Percentiles rank a stretch among this genome's conserved stretches.
phyloP scores from a whole-genome alignment of 2,113 vertebrate genomes.

The Pygoscelis adeliae region DNA sequence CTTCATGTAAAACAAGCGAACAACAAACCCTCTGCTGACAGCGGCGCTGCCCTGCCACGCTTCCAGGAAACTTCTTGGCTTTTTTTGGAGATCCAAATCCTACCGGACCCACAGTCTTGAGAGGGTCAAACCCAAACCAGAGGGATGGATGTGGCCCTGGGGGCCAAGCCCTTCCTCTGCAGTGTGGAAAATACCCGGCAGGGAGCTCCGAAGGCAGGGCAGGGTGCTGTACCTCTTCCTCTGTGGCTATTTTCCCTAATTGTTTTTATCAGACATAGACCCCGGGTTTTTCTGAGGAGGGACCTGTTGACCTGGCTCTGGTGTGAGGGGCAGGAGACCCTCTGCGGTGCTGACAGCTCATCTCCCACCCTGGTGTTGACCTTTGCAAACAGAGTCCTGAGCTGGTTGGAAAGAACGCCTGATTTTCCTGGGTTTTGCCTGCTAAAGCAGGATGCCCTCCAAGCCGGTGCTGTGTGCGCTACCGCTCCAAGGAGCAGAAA shows the following conservation, averaged over 20 bases:
- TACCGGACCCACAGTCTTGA: not conserved
- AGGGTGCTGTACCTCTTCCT: not conserved
- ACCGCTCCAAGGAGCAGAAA: not conserved
- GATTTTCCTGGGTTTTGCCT: not conserved
- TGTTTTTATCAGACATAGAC: not conserved
- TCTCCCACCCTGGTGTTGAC: not conserved
- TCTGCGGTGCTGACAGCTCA: not conserved
- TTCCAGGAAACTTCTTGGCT: not conserved
- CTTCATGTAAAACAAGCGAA: not conserved
- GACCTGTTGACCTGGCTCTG: not conserved
- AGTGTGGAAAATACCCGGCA: not conserved
- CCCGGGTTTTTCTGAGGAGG: not conserved
- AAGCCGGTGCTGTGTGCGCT: not conserved
- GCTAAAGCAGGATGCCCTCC: not conserved
- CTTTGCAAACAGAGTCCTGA: not conserved
- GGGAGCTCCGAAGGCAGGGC: not conserved
- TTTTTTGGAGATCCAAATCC: not conserved
- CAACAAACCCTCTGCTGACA: not conserved
- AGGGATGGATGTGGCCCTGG: not conserved
- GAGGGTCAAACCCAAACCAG: not conserved
- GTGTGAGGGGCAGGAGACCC: not conserved
- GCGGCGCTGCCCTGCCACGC: accelerated
- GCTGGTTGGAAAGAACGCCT: not conserved
- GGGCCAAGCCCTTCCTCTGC: not conserved
- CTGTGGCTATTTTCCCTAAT: not conserved